Conservation (phyloP, 2,888 invertebrate genomes). For the Eudasyphora cyanicolor region DNA sequence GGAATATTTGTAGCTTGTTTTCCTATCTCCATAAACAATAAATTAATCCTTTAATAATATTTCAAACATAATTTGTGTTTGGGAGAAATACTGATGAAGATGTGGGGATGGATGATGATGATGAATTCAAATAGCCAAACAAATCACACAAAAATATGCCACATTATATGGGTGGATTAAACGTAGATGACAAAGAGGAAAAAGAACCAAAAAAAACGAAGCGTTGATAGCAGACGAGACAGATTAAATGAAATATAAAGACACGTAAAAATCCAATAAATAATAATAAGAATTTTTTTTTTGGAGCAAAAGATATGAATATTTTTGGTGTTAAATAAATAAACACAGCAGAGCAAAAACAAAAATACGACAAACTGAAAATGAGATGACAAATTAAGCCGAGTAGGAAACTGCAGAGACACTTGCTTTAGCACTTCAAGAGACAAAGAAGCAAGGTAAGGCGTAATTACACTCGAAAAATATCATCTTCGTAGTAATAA, state of each 20-base stretch:
- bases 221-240: not conserved
- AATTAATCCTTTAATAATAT: conserved; percentile 49
- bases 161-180: conserved; percentile 21
- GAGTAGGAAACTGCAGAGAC: not conserved
- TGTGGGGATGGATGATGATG: conserved; percentile 4
- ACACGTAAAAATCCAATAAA: conserved; percentile 15
- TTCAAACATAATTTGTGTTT: conserved; percentile 58
- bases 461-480: too few relatives aligned
- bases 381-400: not conserved
- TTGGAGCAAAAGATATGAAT: not conserved
- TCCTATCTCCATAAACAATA: conserved; percentile 1
- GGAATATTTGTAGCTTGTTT: conserved; percentile 9
- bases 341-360: too few relatives aligned
- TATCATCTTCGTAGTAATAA: too few relatives aligned
- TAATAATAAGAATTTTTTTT: not conserved
- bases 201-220: not conserved
- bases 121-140: not conserved
- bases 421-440: not conserved
- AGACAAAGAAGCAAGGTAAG: too few relatives aligned
- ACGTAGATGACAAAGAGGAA: not conserved
- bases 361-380: not conserved
- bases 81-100: conserved; percentile 3
- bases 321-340: not conserved
- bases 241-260: not conserved
- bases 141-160: conserved; percentile 24